Percentiles rank a stretch among this genome's conserved stretches.
Conservation (phyloP, 2,113 vertebrate genomes). For the Potamarius usumacintae region DNA sequence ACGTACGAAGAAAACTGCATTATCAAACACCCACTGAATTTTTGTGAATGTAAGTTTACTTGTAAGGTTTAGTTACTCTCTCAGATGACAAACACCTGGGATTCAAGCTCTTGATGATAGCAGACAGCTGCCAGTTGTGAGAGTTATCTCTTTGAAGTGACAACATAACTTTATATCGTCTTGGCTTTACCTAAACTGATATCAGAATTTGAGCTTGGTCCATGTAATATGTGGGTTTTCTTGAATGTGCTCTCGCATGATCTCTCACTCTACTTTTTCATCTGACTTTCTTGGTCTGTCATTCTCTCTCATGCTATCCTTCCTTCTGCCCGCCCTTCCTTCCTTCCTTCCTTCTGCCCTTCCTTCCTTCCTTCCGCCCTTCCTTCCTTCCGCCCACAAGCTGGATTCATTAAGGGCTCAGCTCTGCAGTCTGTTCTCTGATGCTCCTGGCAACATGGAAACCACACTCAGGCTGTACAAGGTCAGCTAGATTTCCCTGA, state of each 20-base stretch:
- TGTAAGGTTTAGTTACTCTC: too few species aligned
- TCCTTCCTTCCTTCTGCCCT: too few species aligned
- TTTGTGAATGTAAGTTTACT: too few species aligned
- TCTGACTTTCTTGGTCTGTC: background rate
- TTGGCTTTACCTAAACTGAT: background rate
- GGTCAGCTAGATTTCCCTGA: background rate
- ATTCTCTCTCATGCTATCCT: background rate
- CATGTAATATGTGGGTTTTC: background rate
- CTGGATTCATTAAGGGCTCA: background rate
- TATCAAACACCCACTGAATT: too few species aligned
- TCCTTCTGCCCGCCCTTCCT: too few species aligned
- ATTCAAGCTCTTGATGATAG: too few species aligned
- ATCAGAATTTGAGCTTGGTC: background rate
- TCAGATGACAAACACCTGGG: too few species aligned
- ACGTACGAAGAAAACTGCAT: too few species aligned
- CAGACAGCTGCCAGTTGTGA: too few species aligned
- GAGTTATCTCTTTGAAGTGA: too few species aligned
- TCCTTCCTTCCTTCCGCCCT: too few species aligned
- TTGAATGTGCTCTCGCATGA: background rate
- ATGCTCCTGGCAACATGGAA: background rate
- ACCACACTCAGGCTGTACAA: background rate
- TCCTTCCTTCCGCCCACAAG: background rate
- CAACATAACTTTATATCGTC: too few species aligned
- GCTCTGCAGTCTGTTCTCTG: background rate
- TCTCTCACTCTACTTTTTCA: background rate